phyloP scores from a whole-genome alignment of 2,797 vertebrate species.

The Acridotheres tristis region DNA sequence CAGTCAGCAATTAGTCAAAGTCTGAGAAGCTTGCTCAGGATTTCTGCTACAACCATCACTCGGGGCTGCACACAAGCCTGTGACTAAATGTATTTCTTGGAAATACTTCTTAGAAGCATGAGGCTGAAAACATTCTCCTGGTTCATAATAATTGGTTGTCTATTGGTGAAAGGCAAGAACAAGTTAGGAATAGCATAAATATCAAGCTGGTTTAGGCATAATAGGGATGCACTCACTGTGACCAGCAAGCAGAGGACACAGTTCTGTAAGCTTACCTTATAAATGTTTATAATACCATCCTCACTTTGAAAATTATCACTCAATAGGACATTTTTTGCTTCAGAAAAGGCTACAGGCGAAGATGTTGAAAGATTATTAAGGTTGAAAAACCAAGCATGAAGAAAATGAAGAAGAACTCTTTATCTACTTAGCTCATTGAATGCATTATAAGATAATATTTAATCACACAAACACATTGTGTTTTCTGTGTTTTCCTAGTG shows the following conservation, averaged over 20 bases:
- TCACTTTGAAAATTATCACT: not conserved
- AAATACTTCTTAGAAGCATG: slow-evolving; percentile 38
- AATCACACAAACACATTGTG: not conserved
- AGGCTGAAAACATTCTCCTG: not conserved
- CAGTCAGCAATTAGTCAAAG: slow-evolving; percentile 56
- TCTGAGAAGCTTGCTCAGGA: slow-evolving; percentile 52
- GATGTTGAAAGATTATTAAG: not conserved
- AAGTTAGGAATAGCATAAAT: not conserved
- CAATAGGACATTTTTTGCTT: not conserved
- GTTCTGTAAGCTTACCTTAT: not conserved
- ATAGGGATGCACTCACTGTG: not conserved
- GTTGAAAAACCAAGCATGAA: not conserved
- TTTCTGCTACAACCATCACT: slow-evolving; percentile 29
- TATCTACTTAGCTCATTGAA: not conserved
- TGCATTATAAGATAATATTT: not conserved
- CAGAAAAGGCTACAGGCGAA: not conserved
- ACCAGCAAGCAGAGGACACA: not conserved
- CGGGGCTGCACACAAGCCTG: slow-evolving; percentile 11
- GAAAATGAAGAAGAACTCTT: not conserved
- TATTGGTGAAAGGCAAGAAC: not conserved
- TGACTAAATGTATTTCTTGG: slow-evolving; percentile 61
- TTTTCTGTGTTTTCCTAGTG: not conserved
- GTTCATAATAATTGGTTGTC: not conserved
- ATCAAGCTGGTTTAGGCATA: not conserved
- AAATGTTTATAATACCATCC: not conserved